Conservation (phyloP, 2,797 vertebrate species). For the Orestias chungarensis region DNA sequence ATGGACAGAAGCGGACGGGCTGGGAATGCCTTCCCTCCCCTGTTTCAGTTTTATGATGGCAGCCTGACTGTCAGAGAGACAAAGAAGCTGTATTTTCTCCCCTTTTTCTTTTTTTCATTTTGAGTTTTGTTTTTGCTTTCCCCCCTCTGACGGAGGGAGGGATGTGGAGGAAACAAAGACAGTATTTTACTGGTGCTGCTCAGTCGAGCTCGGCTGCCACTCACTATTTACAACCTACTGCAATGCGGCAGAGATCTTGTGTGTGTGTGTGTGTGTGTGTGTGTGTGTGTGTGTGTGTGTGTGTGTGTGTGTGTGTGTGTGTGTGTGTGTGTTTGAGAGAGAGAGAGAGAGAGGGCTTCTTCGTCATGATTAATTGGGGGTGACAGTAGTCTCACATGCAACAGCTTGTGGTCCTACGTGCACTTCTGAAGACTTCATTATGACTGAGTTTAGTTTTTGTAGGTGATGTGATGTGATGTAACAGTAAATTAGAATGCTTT, state of each 20-base stretch:
- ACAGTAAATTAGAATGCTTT: too few relatives aligned
- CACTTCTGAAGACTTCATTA: not conserved
- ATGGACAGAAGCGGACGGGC: constrained; percentile 44
- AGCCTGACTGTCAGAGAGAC: constrained; percentile 43
- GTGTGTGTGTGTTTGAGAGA: not conserved
- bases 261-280: constrained; percentile 28
- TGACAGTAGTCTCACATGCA: not conserved
- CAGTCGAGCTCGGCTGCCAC: constrained; percentile 68
- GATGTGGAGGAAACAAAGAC: constrained; percentile 72
- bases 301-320: constrained; percentile 4
- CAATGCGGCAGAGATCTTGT: constrained; percentile 74
- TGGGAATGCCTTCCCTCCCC: constrained; percentile 29
- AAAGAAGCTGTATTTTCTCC: constrained; percentile 53
- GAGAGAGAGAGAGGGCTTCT: not conserved
- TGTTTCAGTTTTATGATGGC: constrained; percentile 61
- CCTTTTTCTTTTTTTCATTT: not conserved
- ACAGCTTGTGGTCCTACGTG: too few relatives aligned
- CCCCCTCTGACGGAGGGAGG: constrained; percentile 42
- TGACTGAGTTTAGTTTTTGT: not conserved
- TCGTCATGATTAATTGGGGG: not conserved
- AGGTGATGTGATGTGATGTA: too few relatives aligned
- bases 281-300: constrained; percentile 18
- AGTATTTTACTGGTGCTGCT: constrained; percentile 71
- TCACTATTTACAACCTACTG: constrained; percentile 78
- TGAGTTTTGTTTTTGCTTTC: constrained; percentile 40